These are phyloP conservation scores for Karalla daura DNA, from an alignment of 2,797 vertebrate genomes.

Conservation along the genomic window DNA sequence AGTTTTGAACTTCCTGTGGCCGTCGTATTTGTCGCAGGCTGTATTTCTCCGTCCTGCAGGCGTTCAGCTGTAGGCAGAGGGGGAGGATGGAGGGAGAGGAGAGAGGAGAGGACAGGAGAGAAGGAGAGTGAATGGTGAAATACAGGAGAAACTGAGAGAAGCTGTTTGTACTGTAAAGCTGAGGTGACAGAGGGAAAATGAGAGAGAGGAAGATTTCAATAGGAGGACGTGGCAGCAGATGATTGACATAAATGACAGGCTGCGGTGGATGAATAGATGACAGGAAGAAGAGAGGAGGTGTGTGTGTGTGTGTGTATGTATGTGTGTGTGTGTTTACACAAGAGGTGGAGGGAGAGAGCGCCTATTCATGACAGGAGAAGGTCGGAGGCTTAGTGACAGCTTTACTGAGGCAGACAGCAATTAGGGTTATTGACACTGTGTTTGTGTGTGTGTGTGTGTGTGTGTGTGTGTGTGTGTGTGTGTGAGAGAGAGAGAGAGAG, in stretches of 20 bases:
- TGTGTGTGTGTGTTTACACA: background rate
- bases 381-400: constrained; percentile 39
- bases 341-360: background rate
- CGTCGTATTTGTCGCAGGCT: background rate
- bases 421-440: constrained; percentile 44
- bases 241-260: constrained; percentile 29
- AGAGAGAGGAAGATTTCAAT: constrained; percentile 2
- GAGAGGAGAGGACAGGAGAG: no score
- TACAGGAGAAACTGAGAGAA: background rate
- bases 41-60: background rate
- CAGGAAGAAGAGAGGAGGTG: background rate
- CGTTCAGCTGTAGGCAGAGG: background rate
- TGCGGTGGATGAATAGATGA: background rate
- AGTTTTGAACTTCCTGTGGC: background rate
- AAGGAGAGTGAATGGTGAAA: constrained; percentile 1
- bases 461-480: background rate
- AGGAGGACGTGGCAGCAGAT: background rate
- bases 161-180: constrained; percentile 9
- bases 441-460: constrained; percentile 6
- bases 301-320: background rate
- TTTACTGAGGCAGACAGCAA: constrained; percentile 41
- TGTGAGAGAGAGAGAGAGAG: background rate
- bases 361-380: constrained; percentile 11
- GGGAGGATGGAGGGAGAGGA: no score
- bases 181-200: constrained; percentile 5